phyloP scores from a whole-genome alignment of 2,888 invertebrate species.

The Suillia variegata region DNA sequence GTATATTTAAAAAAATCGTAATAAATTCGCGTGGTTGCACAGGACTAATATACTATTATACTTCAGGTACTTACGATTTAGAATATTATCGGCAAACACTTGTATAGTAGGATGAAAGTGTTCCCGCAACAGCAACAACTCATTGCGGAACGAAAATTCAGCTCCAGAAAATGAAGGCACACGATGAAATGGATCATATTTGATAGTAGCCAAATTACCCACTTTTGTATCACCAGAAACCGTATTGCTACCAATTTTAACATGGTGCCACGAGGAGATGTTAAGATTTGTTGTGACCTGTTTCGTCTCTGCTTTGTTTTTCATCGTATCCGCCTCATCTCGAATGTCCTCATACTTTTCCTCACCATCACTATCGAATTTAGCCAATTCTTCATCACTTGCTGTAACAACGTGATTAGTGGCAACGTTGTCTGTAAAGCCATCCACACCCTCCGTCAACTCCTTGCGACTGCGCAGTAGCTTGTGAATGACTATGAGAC shows the following conservation, averaged over 20 bases:
- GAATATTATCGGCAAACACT: conserved; percentile 81
- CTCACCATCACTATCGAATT: conserved; percentile 56
- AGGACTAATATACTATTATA: no score
- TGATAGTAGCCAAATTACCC: conserved; percentile 45
- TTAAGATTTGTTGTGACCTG: not conserved
- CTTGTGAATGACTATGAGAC: conserved; percentile 67
- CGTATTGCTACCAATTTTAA: conserved; percentile 35
- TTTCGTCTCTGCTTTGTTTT: conserved; percentile 40
- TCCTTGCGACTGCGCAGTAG: conserved; percentile 70
- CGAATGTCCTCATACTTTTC: conserved; percentile 51
- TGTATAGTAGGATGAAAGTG: conserved; percentile 94
- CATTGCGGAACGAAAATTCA: conserved; percentile 72
- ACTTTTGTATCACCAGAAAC: conserved; percentile 34
- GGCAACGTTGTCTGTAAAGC: conserved; percentile 29
- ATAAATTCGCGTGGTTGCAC: no score
- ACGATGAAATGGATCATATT: conserved; percentile 73
- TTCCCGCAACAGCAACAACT: conserved; percentile 71
- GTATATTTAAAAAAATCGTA: no score
- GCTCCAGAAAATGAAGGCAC: conserved; percentile 88
- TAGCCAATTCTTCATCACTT: conserved; percentile 44
- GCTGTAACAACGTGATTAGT: conserved; percentile 22
- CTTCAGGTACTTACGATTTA: conserved; percentile 66
- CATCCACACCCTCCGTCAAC: conserved; percentile 38
- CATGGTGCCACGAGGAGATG: conserved; percentile 54
- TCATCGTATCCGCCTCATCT: not conserved